Evolutionary conservation across 2,113 vertebrate species (phyloP).

Genomic region (Mormyrus iriodes): DNA sequence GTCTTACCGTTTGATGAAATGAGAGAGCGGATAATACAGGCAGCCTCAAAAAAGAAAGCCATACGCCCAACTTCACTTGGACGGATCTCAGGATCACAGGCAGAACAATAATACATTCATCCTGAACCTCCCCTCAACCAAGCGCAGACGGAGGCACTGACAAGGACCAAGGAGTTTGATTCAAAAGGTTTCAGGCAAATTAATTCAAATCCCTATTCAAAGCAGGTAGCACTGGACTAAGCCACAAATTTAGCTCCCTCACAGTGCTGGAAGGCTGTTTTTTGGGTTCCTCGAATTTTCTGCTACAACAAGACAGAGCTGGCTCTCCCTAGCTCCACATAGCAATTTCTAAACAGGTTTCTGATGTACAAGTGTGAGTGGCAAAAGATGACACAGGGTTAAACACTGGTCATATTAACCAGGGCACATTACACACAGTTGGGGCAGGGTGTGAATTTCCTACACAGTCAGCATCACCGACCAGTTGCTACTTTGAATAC

Average conservation of each 20-base stretch:
- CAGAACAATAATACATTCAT: neutral
- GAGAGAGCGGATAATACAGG: slow-evolving; percentile 46
- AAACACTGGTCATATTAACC: neutral
- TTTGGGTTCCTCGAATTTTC: neutral
- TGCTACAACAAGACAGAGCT: neutral
- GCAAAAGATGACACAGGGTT: neutral
- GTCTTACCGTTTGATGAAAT: slow-evolving; percentile 41
- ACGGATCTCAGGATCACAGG: neutral
- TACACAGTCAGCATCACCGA: neutral
- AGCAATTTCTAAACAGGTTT: neutral
- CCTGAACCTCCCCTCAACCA: slow-evolving; percentile 21
- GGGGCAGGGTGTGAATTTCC: neutral
- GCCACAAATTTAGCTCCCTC: neutral
- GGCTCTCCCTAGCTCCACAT: neutral
- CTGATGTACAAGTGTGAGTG: neutral
- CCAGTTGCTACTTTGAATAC: slow-evolving; percentile 7
- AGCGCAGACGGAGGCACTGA: slow-evolving; percentile 8
- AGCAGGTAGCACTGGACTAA: neutral
- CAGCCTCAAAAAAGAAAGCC: slow-evolving; percentile 55
- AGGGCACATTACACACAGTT: neutral
- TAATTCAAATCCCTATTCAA: slow-evolving; percentile 37
- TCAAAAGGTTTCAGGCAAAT: slow-evolving; percentile 24
- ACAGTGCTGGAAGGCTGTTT: neutral
- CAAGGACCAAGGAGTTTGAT: neutral
- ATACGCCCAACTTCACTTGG: slow-evolving; percentile 31